These are phyloP conservation scores for Ommatoiulus sabulosus DNA, from an alignment of 2,888 invertebrate genomes.

Conservation along the genomic window DNA sequence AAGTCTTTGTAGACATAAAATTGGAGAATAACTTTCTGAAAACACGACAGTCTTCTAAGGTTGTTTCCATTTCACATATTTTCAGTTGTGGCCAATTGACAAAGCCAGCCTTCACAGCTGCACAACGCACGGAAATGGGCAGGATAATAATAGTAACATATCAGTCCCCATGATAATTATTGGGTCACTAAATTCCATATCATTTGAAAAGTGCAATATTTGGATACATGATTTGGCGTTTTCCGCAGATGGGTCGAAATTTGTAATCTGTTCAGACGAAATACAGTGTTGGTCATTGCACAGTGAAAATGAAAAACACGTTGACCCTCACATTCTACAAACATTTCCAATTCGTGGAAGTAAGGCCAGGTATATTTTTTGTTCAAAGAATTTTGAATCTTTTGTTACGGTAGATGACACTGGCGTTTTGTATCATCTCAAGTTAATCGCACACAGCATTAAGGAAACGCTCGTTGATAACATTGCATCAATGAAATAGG, in stretches of 20 bases:
- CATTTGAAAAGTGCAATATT: not conserved
- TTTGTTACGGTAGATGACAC: conserved; percentile 75
- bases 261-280: conserved; percentile 58
- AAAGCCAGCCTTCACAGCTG: not conserved
- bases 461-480: not conserved
- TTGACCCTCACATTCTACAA: conserved; percentile 14
- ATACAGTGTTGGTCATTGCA: conserved; percentile 59
- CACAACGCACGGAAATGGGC: not conserved
- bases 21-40: not conserved
- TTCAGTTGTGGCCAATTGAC: conserved; percentile 10
- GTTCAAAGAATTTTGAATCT: conserved; percentile 70
- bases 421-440: conserved; percentile 74
- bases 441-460: conserved; percentile 62
- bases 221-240: conserved; percentile 60
- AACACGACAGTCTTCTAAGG: not conserved
- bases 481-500: not conserved
- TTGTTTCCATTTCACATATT: not conserved
- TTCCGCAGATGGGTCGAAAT: conserved; percentile 56
- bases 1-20: not conserved
- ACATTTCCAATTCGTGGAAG: conserved; percentile 55
- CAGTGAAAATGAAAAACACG: not conserved
- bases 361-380: conserved; percentile 63
- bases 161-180: not conserved
- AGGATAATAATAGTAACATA: not conserved
- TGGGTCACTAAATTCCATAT: not conserved